These are phyloP conservation scores for Aethes cnicana DNA, from an alignment of 2,888 invertebrate genomes.

Conservation along the genomic window DNA sequence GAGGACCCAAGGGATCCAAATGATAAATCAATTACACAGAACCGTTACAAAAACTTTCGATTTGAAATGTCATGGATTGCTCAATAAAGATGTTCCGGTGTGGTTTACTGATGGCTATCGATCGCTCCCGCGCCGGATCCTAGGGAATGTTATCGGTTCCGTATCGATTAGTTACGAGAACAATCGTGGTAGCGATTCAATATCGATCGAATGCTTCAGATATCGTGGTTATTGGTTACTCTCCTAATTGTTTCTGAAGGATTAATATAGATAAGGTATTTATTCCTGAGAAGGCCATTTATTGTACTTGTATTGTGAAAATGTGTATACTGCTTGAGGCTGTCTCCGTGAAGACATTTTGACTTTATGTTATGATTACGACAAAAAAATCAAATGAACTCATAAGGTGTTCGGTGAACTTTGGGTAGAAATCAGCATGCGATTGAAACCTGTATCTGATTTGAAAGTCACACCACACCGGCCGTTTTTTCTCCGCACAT, in stretches of 20 bases:
- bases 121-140: slow-evolving; percentile 46
- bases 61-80: slow-evolving; percentile 36
- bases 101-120: slow-evolving; percentile 41
- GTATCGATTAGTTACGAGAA: slow-evolving; percentile 49
- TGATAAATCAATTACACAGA: not conserved
- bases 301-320: too few species aligned
- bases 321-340: too few species aligned
- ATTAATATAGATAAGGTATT: too few species aligned
- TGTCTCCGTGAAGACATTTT: too few species aligned
- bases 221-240: not conserved
- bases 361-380: too few species aligned
- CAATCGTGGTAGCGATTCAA: slow-evolving; percentile 14
- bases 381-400: too few species aligned
- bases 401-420: slow-evolving; percentile 14
- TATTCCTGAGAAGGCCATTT: too few species aligned
- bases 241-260: too few species aligned
- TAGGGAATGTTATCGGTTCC: slow-evolving; percentile 53
- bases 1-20: too few species aligned
- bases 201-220: slow-evolving; percentile 5
- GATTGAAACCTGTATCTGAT: slow-evolving; percentile 55
- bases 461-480: slow-evolving; percentile 55
- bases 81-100: slow-evolving; percentile 41
- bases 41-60: slow-evolving; percentile 34
- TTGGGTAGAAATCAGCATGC: slow-evolving; percentile 45
- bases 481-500: slow-evolving; percentile 52